Evolutionary conservation across 1,140 invertebrate species (phyloP), one percentile per base, ranked within the genome.

Genomic region (Caerostris darwini): DNA sequence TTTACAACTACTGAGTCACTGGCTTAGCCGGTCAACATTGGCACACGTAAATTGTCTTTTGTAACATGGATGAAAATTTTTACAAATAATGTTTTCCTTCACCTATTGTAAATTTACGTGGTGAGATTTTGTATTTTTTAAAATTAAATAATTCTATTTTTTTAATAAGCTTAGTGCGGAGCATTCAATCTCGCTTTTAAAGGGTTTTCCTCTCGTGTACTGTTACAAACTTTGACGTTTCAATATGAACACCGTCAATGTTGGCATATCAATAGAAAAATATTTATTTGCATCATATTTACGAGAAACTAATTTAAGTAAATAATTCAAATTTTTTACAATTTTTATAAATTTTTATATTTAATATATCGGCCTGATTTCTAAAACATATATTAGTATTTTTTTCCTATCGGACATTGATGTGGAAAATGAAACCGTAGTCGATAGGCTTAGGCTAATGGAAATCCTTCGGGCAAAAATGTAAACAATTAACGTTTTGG

Each of bases 1-100:
- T 88, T 88, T 94, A 94, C 92, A 87, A 94, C 92, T 94, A 94
- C 92, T 94, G 92, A 94, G 92, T 94, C 92, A 94, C 92, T 83
- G 61, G 67, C 86, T 88, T 90, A 94, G 92, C 92, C 92, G 92
- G 92, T 94, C 92, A 94, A 94, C 92, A 94, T 81, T 88, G 69
- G 92, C 86, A 85, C 54, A 94, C 86, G 85, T 94, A 88, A 88
- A 61, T 53, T 86, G 83, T 56, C 69, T 85, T 89, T 94, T 88
- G 64, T 81, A 94, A 88, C 71, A 86, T 94, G 67, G 92, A 89
- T 89, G 85, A 54, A 94, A 50, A n/a, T 59, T 88, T 94, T 88
- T 88, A 88, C 61, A 94, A 81, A 88, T 94, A 94, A 88, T 82
- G 56, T 82, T 89, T 61, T 56, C 64, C 17, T 87, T 93, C 81